Base-by-base conservation (phyloP, 2,797 vertebrate genomes). In the Silurus lanzhouensis region DNA sequence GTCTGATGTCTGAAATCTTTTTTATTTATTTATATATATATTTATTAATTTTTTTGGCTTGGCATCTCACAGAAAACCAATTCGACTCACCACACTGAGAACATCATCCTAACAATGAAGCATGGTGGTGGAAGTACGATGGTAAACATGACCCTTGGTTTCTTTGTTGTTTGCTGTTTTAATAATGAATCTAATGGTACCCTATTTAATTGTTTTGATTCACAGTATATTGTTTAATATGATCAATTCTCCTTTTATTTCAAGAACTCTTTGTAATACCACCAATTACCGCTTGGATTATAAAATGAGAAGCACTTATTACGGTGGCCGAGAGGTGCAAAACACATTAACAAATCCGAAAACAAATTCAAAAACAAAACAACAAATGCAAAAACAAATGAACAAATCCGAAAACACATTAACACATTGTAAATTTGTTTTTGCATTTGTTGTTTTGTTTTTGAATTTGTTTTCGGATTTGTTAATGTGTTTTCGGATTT, bases 51-150 rank as follows among this genome's bases (percentile, higher is more conserved):
- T 74, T 48, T 44, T 20, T 38, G 17, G 19, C 27, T 14, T 75
- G n/a, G 13, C 7, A 27, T 38, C 38, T 38, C 38, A 38, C 38
- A 38, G 72, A 27, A 75, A 55, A 3, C 19, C 5, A 71, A 5
- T 71, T 22, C 44, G 22, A 2, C 38, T 17, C 67, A 44, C 44
- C 8, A 44, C 0, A 19, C 38, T n/a, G 14, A 75, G 52, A 31
- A 57, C 1, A 17, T 14, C 1, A 19, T 57, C 15, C 25, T 76
- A 22, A 78, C 27, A 38, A 10, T 38, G 57, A 78, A 44, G 57
- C 75, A 22, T 61, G 75, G 31, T 61, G 75, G 57, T 61, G 75
- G 75, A 38, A 77, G 74, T 78, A 38, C 27, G 9, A 78, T 60
- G 48, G 1, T 27, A 57, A 27, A 3, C n/a, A 15, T 55, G 55